Evolutionary conservation across 2,113 vertebrate genomes (phyloP), one percentile per base, ranked within the genome.

Genomic region (Paracanthobrama guichenoti): DNA sequence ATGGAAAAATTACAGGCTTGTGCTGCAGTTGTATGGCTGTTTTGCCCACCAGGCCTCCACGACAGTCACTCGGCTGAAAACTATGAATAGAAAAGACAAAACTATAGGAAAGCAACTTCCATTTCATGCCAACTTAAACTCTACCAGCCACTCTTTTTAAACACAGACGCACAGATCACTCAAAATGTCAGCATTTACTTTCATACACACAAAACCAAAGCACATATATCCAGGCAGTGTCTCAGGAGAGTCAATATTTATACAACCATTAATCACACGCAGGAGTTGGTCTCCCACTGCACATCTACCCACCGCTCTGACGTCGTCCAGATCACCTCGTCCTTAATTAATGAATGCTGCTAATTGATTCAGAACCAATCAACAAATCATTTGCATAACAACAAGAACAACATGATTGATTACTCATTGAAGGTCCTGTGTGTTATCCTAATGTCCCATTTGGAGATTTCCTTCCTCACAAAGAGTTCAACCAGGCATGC

Each of bases 341-440:
- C 67, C 81, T 87, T 87, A 87, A 88, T 88, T 85, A 88, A 87
- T 85, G 83, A 79, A 81, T 22, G 46, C 73, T 46, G 64, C 82
- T 89, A 89, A 89, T 87, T 89, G 86, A 86, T 89, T 89, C 88
- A 82, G 86, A 81, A 89, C 86, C 84, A 89, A 87, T 89, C 84
- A 87, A 84, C 72, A 66, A 79, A 81, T 72, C 12, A 87, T 89
- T 89, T 87, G 86, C 88, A 89, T 89, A 87, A 87, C 83, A 89
- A 87, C 62, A 31, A 83, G 72, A 84, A 86, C 71, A 86, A 78
- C 55, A 87, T 89, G 86, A 89, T 87, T 87, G 86, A 89, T 89
- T 84, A 85, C 84, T 73, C 81, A 83, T 87, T 53, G 81, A 86
- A 77, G 86, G 86, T 89, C 83, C 75, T 87, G 53, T 35, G 14